Conservation (phyloP, 2,797 vertebrate genomes). For the Enteromius paludinosus region DNA sequence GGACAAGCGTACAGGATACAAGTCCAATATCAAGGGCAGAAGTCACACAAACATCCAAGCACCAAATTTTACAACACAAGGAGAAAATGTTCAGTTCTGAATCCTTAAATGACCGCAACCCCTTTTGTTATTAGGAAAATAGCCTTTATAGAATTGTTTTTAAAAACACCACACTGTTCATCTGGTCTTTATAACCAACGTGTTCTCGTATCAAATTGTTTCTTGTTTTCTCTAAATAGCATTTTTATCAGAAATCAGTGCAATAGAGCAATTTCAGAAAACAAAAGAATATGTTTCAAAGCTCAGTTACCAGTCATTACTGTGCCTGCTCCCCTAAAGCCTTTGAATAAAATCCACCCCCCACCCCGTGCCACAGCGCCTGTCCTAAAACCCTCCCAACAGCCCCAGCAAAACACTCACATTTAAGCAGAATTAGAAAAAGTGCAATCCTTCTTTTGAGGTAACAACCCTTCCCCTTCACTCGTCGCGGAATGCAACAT, state of each 20-base stretch:
- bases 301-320: constrained; percentile 63
- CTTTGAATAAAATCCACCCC: constrained; percentile 47
- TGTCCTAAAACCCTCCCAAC: constrained; percentile 34
- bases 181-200: constrained; percentile 62
- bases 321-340: constrained; percentile 59
- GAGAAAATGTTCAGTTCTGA: constrained; percentile 58
- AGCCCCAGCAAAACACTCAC: constrained; percentile 70
- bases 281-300: constrained; percentile 64
- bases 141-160: constrained; percentile 65
- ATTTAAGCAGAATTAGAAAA: constrained; percentile 78
- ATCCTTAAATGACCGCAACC: constrained; percentile 52
- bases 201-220: constrained; percentile 64
- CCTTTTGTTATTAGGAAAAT: constrained; percentile 65
- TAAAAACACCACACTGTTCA: constrained; percentile 65
- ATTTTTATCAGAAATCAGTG: constrained; percentile 73
- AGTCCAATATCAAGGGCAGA: constrained; percentile 64
- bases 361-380: not conserved
- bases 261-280: constrained; percentile 76
- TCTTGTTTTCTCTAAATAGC: constrained; percentile 67
- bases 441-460: constrained; percentile 75
- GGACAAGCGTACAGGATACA: constrained; percentile 63
- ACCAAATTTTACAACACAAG: constrained; percentile 63
- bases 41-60: constrained; percentile 65
- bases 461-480: constrained; percentile 69
- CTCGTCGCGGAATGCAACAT: constrained; percentile 68